Evolutionary conservation across 2,113 vertebrate species (phyloP).

Genomic region (Clarias gariepinus): DNA sequence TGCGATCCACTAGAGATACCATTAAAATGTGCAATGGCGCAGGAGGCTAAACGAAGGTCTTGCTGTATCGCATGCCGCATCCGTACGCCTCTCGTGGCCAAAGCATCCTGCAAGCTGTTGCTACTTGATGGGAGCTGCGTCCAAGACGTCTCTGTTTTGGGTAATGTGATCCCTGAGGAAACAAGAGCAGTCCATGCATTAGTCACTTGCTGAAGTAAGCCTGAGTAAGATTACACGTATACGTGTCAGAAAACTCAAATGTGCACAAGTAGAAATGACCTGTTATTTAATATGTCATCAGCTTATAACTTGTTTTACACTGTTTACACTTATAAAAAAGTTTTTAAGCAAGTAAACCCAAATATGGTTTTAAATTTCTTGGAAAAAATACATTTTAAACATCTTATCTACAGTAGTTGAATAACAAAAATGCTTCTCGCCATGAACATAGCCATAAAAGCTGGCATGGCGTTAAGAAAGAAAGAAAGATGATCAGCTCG

Average conservation of each 20-base stretch:
- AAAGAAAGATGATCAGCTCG: no score
- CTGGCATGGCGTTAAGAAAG: no score
- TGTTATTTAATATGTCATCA: background rate
- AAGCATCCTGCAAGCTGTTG: background rate
- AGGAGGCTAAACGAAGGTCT: background rate
- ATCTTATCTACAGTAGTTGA: no score
- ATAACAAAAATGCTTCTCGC: no score
- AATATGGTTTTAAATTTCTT: no score
- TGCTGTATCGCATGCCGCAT: background rate
- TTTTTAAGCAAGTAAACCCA: no score
- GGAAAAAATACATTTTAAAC: no score
- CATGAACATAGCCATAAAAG: no score
- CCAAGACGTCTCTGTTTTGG: conserved; percentile 8
- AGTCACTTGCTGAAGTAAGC: conserved; percentile 4
- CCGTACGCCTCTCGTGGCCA: background rate
- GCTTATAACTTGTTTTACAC: no score
- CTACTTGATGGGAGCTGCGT: background rate
- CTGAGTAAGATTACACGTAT: background rate
- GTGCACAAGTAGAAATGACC: background rate
- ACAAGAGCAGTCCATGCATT: conserved; percentile 14
- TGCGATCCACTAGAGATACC: background rate
- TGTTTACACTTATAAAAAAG: no score
- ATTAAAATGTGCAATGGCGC: conserved; percentile 4
- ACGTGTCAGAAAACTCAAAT: background rate
- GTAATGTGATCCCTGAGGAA: conserved; percentile 28